Evolutionary conservation across 2,888 invertebrate species (phyloP).

Genomic region (Hemistola chrysoprasaria): DNA sequence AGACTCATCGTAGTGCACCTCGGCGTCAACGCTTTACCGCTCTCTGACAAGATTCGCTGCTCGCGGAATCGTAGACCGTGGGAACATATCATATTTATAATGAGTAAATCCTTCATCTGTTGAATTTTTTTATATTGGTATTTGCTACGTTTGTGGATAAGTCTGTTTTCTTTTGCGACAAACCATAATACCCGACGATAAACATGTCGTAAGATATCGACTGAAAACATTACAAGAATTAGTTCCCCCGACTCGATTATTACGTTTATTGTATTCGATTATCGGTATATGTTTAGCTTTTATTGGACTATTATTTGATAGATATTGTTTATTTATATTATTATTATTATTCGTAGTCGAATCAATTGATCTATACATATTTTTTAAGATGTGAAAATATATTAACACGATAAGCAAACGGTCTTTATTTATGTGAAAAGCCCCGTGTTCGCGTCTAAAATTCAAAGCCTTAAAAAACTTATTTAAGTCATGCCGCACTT

Average conservation of each 20-base stretch:
- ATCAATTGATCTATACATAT: too few species aligned
- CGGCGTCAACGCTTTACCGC: too few species aligned
- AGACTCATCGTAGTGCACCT: too few species aligned
- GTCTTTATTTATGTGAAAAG: neutral
- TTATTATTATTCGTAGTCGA: too few species aligned
- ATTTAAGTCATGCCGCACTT: slow-evolving; percentile 35
- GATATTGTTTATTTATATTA: slow-evolving; percentile 16
- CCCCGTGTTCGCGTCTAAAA: slow-evolving; percentile 7
- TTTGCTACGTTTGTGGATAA: too few species aligned
- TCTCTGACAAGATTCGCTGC: too few species aligned
- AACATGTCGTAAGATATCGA: slow-evolving; percentile 79
- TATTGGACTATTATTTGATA: slow-evolving; percentile 44
- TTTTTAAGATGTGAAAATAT: too few species aligned
- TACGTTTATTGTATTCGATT: slow-evolving; percentile 66
- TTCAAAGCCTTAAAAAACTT: slow-evolving; percentile 17
- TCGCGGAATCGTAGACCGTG: too few species aligned
- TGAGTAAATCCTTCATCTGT: too few species aligned
- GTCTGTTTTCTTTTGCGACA: slow-evolving; percentile 7
- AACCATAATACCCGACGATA: slow-evolving; percentile 49
- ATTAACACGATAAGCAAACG: neutral
- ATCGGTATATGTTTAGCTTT: slow-evolving; percentile 52
- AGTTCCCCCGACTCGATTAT: slow-evolving; percentile 67
- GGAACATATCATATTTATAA: too few species aligned
- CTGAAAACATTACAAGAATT: slow-evolving; percentile 78
- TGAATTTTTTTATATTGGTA: too few species aligned